Conservation (phyloP, 2,888 invertebrate genomes). For the Teleiodes luculella region DNA sequence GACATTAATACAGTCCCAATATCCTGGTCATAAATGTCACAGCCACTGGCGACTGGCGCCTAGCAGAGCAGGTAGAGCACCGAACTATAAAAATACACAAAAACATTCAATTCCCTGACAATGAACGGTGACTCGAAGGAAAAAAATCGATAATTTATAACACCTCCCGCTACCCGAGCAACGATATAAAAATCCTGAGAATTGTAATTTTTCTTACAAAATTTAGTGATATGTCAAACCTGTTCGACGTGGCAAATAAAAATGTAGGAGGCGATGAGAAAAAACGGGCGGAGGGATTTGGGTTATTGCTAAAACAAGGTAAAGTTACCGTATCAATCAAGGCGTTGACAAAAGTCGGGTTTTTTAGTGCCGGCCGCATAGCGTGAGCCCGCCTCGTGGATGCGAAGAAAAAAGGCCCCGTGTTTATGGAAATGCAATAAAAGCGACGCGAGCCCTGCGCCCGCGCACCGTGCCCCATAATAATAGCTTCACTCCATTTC, state of each 20-base stretch:
- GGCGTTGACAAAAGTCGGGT: constrained; percentile 71
- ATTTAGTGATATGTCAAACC: constrained; percentile 78
- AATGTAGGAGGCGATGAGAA: constrained; percentile 59
- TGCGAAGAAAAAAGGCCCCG: constrained; percentile 66
- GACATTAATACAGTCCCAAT: constrained; percentile 74
- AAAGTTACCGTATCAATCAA: constrained; percentile 76
- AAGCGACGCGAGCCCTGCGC: constrained; percentile 47
- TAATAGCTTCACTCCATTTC: constrained; percentile 30
- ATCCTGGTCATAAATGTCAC: constrained; percentile 75
- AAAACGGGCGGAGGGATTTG: constrained; percentile 57
- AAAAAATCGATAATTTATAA: constrained; percentile 71
- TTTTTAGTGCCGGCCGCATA: constrained; percentile 48
- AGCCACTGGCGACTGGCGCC: constrained; percentile 76
- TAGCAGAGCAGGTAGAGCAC: constrained; percentile 69
- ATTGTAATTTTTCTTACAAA: constrained; percentile 74
- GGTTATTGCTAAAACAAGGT: constrained; percentile 78
- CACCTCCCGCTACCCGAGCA: constrained; percentile 60
- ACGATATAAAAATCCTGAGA: constrained; percentile 68
- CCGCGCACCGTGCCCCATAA: constrained; percentile 28
- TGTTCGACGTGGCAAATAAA: constrained; percentile 74
- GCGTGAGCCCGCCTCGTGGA: background rate
- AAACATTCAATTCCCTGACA: constrained; percentile 61
- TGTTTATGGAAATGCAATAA: constrained; percentile 72
- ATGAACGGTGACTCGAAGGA: constrained; percentile 56
- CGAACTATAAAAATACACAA: constrained; percentile 61